Conservation (phyloP, 30 jellyfish, hydroid and myxozoan species). For the Rhopilema esculentum region DNA sequence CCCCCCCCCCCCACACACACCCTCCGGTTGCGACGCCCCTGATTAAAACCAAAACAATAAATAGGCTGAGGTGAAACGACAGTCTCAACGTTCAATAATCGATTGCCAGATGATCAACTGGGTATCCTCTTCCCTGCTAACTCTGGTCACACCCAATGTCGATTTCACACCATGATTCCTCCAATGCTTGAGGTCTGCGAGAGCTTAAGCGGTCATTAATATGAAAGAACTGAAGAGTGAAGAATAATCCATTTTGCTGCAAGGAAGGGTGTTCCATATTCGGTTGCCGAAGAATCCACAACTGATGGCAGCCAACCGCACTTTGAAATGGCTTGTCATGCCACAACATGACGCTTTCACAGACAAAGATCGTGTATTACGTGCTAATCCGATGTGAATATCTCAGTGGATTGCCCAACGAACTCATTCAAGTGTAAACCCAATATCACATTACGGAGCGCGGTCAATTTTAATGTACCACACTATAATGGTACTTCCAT, state of each 20-base stretch:
- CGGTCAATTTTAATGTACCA: conserved; percentile 35
- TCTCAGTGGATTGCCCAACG: not conserved
- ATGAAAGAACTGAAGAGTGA: not conserved
- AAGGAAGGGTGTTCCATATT: not conserved
- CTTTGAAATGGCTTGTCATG: not conserved
- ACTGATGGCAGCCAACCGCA: not conserved
- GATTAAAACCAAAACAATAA: too few relatives aligned
- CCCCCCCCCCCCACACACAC: too few relatives aligned
- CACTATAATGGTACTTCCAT: conserved; percentile 1
- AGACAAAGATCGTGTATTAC: conserved; percentile 9
- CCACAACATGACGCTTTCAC: conserved; percentile 16
- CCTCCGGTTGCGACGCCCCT: too few relatives aligned
- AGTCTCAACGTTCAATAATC: too few relatives aligned
- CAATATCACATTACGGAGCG: conserved; percentile 20
- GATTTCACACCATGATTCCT: not conserved
- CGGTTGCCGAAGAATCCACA: not conserved
- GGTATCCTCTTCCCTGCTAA: too few relatives aligned
- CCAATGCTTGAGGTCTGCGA: not conserved
- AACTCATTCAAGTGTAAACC: not conserved
- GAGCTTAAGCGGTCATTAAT: not conserved
- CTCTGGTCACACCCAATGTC: too few relatives aligned
- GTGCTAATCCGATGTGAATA: conserved; percentile 15
- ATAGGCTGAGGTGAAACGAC: too few relatives aligned
- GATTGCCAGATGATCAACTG: too few relatives aligned
- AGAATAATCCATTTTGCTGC: not conserved